Evolutionary conservation across 2,888 invertebrate genomes (phyloP), one percentile per base, ranked within the genome.

Genomic region (Crossocerus cetratus): DNA sequence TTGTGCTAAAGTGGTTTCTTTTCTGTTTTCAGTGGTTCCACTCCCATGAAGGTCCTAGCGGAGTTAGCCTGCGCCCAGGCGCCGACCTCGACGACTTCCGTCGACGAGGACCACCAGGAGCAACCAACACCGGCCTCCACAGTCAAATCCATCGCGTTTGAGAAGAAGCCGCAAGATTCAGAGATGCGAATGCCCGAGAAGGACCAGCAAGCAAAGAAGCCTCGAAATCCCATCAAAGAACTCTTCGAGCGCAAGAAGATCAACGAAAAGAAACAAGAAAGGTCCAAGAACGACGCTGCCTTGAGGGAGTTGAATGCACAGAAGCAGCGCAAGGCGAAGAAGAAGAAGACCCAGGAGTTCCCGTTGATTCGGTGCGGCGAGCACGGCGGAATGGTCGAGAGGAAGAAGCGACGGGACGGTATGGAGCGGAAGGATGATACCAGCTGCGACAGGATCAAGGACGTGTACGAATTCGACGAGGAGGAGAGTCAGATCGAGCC

Each of bases 391-490:
- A 53, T 90, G 61, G 80, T 78, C 0, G 90, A 90, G 66, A 85
- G 83, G 42, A 90, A 90, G 55, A 89, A 87, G 57, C 86, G 89
- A 14, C 84, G 86, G 0, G 87, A 85, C 0, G 82, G 72, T 8
- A 68, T 77, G 1, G 84, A 86, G 0, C 83, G 84, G 4, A 86
- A 86, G 57, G 76, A 79, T 13, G 80, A 76, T 2, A 32, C 73
- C 2, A 43, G 44, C 0, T 66, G 67, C n/a, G 79, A 80, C 2
- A 84, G 80, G 43, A 83, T 87, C 3, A 90, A 90, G 53, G 90
- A 90, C 13, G 76, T 90, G 2, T 90, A 90, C 55, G 90, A 90
- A n/a, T 90, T 90, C 60, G 90, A 90, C 53, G 90, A 90, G 3
- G 90, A 90, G 11, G 90, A 90, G 53, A 89, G 88, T 64, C 86